Base-by-base conservation (phyloP, 2,113 vertebrate genomes). In the Scatophagus argus region DNA sequence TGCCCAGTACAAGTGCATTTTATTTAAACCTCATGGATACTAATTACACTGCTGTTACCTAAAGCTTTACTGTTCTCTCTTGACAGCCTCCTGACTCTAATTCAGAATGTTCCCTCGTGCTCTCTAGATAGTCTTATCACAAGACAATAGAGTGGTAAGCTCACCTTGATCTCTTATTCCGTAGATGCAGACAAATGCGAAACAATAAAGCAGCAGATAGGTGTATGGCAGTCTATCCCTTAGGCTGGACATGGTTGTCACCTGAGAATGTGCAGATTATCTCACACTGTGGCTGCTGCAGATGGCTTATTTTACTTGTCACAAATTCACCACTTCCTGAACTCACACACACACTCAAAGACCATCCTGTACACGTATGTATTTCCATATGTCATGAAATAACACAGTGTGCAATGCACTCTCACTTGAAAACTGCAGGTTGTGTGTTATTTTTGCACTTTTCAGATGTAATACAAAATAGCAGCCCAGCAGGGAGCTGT, bases 161-260 rank as follows among this genome's bases (percentile, higher is more conserved):
- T 85, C 63, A 90, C 87, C 87, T 78, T 67, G 23, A n/a, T n/a
- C n/a, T 56, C 1, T 3, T 31, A n/a, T 38, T 38, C 63, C 74
- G 77, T 36, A 6, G 25, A 67, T 27, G 34, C 34, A 73, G 52
- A 82, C 43, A 16, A 73, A 51, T 6, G 47, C 23, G n/a, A 51
- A 47, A 49, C 47, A 66, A 32, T 4, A 58, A 29, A 69, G 51
- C 70, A 83, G 55, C 59, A 85, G 49, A 56, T 4, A 55, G 12
- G 16, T 56, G 55, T 12, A 27, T 12, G 7, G 0, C 8, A 75
- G n/a, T n/a, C n/a, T n/a, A n/a, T n/a, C n/a, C n/a, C n/a, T 83
- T 14, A n/a, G 19, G 16, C 29, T 47, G n/a, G 54, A 23, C 31
- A 17, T 80, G 52, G 51, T 79, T 61, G 43, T 39, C 8, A 36